Evolutionary conservation across 2,797 vertebrate species (phyloP).

Genomic region (Pipistrellus pygmaeus): DNA sequence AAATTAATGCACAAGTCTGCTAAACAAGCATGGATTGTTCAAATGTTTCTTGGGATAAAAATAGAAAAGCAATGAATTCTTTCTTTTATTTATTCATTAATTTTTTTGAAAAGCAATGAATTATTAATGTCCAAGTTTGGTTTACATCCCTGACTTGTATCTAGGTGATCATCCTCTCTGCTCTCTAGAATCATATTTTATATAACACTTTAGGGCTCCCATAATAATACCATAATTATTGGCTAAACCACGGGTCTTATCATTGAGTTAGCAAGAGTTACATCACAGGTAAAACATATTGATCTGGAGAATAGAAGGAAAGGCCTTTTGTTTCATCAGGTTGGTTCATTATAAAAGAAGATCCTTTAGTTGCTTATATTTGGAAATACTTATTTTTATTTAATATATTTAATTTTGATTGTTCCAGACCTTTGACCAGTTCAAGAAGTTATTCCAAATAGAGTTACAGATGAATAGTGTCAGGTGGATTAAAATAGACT

Average conservation of each 20-base stretch:
- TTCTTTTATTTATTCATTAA: not conserved
- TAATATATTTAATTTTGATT: constrained; percentile 12
- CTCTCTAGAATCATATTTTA: not conserved
- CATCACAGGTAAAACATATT: not conserved
- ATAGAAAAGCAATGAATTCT: constrained; percentile 30
- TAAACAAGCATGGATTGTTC: not conserved
- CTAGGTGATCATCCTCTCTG: not conserved
- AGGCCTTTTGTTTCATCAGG: not conserved
- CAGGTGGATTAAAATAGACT: not conserved
- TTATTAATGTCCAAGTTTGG: not conserved
- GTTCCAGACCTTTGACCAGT: not conserved
- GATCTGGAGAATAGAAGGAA: not conserved
- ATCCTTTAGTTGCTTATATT: not conserved
- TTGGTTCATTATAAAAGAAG: not conserved
- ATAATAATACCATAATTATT: not conserved
- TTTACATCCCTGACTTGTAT: not conserved
- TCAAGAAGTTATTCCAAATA: constrained; percentile 50
- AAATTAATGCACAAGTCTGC: not conserved
- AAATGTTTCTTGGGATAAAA: constrained; percentile 7
- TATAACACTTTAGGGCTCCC: not conserved
- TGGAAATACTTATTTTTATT: constrained; percentile 42
- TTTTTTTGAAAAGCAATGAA: not conserved
- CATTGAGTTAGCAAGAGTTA: not conserved
- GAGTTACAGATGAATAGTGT: not conserved
- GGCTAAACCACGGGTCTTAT: not conserved